These are phyloP conservation scores for Actinia equina DNA, from an alignment of 64 coral and sea anemone species.

Conservation along the genomic window DNA sequence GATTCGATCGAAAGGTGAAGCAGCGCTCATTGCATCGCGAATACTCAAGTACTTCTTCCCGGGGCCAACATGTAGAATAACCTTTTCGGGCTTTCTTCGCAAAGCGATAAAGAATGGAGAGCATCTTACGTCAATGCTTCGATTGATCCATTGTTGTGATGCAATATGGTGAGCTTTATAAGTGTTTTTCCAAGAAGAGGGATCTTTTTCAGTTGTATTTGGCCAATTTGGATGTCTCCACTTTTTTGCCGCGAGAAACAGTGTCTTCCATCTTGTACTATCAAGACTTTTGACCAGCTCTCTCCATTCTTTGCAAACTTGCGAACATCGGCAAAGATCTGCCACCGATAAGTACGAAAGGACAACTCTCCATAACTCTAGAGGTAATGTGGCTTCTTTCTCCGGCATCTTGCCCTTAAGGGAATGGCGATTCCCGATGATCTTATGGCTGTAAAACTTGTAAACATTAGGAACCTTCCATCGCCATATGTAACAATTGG, in stretches of 20 bases:
- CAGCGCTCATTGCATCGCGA: constrained; percentile 70
- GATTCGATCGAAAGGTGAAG: constrained; percentile 84
- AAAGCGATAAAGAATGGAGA: constrained; percentile 69
- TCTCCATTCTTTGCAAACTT: constrained; percentile 91
- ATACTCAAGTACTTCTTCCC: constrained; percentile 66
- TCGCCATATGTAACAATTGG: constrained; percentile 13
- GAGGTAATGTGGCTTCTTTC: constrained; percentile 77
- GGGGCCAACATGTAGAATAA: constrained; percentile 62
- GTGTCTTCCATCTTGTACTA: constrained; percentile 88
- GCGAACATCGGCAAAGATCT: constrained; percentile 90
- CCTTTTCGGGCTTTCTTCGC: constrained; percentile 53
- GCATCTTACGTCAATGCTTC: constrained; percentile 72
- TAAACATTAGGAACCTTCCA: constrained; percentile 18
- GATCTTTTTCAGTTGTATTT: constrained; percentile 79
- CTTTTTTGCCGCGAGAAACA: constrained; percentile 73
- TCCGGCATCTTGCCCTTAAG: constrained; percentile 64
- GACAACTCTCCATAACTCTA: constrained; percentile 91
- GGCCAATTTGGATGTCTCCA: constrained; percentile 99
- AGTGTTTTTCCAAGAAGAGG: constrained; percentile 88
- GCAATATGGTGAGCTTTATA: constrained; percentile 88
- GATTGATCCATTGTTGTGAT: constrained; percentile 93
- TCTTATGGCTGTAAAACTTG: background rate
- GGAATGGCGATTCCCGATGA: background rate
- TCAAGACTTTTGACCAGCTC: constrained; percentile 94
- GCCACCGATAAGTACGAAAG: constrained; percentile 67